Evolutionary conservation across 2,797 vertebrate species (phyloP).

Genomic region (Nannoperca australis): DNA sequence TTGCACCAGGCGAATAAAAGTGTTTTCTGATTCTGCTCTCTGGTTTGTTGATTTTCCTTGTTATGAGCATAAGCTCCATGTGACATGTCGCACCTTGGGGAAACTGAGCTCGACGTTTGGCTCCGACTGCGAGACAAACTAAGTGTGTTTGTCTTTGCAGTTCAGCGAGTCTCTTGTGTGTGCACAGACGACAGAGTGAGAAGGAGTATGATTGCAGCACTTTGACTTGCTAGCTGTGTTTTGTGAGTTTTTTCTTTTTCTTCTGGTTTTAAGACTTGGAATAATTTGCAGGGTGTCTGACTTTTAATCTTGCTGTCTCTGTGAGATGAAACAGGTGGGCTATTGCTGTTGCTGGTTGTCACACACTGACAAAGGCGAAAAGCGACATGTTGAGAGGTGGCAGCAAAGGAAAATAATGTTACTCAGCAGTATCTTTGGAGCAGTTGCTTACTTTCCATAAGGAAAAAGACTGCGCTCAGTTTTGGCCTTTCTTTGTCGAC

Average conservation of each 20-base stretch:
- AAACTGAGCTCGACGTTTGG: slow-evolving; percentile 57
- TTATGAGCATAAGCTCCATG: slow-evolving; percentile 66
- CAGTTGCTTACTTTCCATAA: slow-evolving; percentile 27
- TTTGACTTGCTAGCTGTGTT: slow-evolving; percentile 34
- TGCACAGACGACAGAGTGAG: slow-evolving; percentile 38
- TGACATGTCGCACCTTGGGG: slow-evolving; percentile 69
- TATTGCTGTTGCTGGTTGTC: slow-evolving; percentile 18
- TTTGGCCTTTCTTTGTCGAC: slow-evolving; percentile 14
- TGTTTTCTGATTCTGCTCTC: slow-evolving; percentile 53
- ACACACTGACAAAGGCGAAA: slow-evolving; percentile 46
- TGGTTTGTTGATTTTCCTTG: slow-evolving; percentile 67
- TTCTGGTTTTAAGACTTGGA: slow-evolving; percentile 43
- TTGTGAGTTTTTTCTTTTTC: neutral
- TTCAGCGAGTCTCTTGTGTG: slow-evolving; percentile 57
- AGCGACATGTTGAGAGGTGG: slow-evolving; percentile 42
- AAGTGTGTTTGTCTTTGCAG: slow-evolving; percentile 71
- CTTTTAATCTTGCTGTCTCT: slow-evolving; percentile 62
- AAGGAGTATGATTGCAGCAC: slow-evolving; percentile 45
- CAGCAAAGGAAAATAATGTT: slow-evolving; percentile 30
- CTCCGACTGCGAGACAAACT: slow-evolving; percentile 66
- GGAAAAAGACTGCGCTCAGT: slow-evolving; percentile 2
- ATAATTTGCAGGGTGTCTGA: slow-evolving; percentile 59
- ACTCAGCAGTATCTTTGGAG: slow-evolving; percentile 17
- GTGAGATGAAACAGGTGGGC: slow-evolving; percentile 51
- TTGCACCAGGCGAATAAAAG: slow-evolving; percentile 37